These are phyloP conservation scores for Mycetomoellerius zeteki DNA, from an alignment of 1,140 invertebrate genomes.

Conservation along the genomic window DNA sequence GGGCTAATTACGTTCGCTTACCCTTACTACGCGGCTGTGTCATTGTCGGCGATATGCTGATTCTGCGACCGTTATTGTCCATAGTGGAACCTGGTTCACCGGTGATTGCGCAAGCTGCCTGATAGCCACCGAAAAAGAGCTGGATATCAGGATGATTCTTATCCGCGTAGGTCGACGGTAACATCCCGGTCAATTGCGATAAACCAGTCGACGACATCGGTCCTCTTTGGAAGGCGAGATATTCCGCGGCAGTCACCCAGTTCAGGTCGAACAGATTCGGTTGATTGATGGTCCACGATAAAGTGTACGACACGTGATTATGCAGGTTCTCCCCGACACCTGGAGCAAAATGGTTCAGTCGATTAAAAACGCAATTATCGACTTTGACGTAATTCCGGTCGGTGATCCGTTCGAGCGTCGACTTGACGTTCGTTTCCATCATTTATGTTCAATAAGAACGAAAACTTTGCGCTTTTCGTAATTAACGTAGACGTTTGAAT, in stretches of 20 bases:
- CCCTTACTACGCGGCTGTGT: slow-evolving; percentile 88
- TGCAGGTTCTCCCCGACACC: slow-evolving; percentile 93
- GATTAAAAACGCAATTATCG: slow-evolving; percentile 26
- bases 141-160: slow-evolving; percentile 89
- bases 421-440: neutral
- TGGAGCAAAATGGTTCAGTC: neutral
- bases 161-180: slow-evolving; percentile 88
- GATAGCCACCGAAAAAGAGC: slow-evolving; percentile 90
- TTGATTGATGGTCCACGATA: slow-evolving; percentile 86
- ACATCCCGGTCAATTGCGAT: slow-evolving; percentile 89
- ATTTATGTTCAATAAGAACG: slow-evolving; percentile 14
- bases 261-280: slow-evolving; percentile 88
- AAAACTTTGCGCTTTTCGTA: slow-evolving; percentile 12
- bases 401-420: neutral
- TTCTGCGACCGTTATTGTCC: slow-evolving; percentile 88
- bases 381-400: slow-evolving; percentile 3
- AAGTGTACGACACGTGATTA: slow-evolving; percentile 90
- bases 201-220: slow-evolving; percentile 89
- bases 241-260: slow-evolving; percentile 89
- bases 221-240: slow-evolving; percentile 88
- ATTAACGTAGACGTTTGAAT: neutral
- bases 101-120: slow-evolving; percentile 88
- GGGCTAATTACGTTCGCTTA: slow-evolving; percentile 55
- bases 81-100: slow-evolving; percentile 86
- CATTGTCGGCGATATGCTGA: slow-evolving; percentile 85